These are phyloP conservation scores for Serinus canaria DNA, from an alignment of 2,113 vertebrate species.

Conservation along the genomic window DNA sequence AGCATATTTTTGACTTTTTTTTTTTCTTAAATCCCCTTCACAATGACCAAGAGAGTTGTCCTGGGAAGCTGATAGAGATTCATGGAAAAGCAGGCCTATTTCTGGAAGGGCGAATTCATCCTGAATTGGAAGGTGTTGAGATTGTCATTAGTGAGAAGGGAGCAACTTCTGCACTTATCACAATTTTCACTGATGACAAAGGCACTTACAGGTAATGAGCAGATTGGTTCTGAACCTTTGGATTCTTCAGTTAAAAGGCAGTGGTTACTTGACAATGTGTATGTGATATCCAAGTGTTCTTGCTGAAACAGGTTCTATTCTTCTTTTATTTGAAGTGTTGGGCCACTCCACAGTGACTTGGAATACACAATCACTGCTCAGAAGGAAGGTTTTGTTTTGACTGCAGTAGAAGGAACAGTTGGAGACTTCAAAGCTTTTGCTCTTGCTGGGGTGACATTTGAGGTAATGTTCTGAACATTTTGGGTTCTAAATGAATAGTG, in stretches of 20 bases:
- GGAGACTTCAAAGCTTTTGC: slow-evolving; percentile 98
- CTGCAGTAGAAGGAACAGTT: slow-evolving; percentile 83
- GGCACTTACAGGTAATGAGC: slow-evolving; percentile 88
- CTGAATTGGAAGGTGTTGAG: slow-evolving; percentile 90
- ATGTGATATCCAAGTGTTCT: not conserved
- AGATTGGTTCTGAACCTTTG: not conserved
- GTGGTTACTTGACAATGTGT: fast-evolving
- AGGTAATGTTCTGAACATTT: slow-evolving; percentile 74
- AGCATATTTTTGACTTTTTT: not conserved
- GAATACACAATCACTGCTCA: slow-evolving; percentile 88
- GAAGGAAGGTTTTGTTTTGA: slow-evolving; percentile 94
- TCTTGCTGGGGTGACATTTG: slow-evolving; percentile 93
- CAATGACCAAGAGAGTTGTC: slow-evolving; percentile 86
- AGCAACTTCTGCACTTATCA: slow-evolving; percentile 79
- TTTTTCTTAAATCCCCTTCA: slow-evolving; percentile 12
- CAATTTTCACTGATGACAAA: slow-evolving; percentile 85
- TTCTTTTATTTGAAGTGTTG: slow-evolving; percentile 78
- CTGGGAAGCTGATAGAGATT: slow-evolving; percentile 91
- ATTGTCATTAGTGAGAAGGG: slow-evolving; percentile 90
- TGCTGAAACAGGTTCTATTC: not conserved
- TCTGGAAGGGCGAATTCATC: slow-evolving; percentile 87
- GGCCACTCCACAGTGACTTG: slow-evolving; percentile 92
- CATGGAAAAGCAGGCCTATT: slow-evolving; percentile 91
- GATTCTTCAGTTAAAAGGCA: not conserved
- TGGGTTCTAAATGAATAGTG: not conserved